Evolutionary conservation across 2,113 vertebrate genomes (phyloP).

Genomic region (Solea senegalensis): DNA sequence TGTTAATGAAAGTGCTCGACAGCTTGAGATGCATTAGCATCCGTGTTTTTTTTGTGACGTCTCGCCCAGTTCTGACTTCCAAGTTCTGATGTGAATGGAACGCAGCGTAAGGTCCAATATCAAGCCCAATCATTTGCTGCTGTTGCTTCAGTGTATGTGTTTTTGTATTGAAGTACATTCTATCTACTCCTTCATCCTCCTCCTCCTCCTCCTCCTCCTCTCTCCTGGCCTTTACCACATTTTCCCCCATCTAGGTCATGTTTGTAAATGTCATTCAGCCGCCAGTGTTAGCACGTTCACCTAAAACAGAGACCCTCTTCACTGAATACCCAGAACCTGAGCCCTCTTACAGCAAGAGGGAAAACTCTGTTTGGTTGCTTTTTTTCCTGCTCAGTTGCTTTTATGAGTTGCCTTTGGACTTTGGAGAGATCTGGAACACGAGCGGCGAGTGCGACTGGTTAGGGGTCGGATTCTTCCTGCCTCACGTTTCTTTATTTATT

Average conservation of each 20-base stretch:
- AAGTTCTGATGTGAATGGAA: too few species aligned
- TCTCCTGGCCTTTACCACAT: conserved; percentile 46
- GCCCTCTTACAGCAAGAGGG: conserved; percentile 23
- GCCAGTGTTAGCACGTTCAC: conserved; percentile 34
- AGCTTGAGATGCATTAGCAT: too few species aligned
- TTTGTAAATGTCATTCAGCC: conserved; percentile 59
- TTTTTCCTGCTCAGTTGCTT: conserved; percentile 73
- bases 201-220: background rate
- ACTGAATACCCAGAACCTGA: conserved; percentile 37
- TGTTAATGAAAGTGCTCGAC: too few species aligned
- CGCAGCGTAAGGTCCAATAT: too few species aligned
- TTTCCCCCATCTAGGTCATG: conserved; percentile 52
- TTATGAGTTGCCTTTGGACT: conserved; percentile 72
- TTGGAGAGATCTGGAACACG: conserved; percentile 34
- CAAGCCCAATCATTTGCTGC: too few species aligned
- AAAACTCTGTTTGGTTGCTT: conserved; percentile 58
- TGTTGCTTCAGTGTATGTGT: background rate
- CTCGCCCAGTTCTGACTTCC: too few species aligned
- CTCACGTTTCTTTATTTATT: conserved; percentile 14
- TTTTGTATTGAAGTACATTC: background rate
- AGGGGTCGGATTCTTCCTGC: conserved; percentile 52
- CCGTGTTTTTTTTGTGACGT: too few species aligned
- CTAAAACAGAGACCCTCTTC: conserved; percentile 47
- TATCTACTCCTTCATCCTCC: conserved; percentile 1
- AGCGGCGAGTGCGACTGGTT: conserved; percentile 49